phyloP scores from a whole-genome alignment of 2,797 vertebrate species.

The Halcyon leucocephala region DNA sequence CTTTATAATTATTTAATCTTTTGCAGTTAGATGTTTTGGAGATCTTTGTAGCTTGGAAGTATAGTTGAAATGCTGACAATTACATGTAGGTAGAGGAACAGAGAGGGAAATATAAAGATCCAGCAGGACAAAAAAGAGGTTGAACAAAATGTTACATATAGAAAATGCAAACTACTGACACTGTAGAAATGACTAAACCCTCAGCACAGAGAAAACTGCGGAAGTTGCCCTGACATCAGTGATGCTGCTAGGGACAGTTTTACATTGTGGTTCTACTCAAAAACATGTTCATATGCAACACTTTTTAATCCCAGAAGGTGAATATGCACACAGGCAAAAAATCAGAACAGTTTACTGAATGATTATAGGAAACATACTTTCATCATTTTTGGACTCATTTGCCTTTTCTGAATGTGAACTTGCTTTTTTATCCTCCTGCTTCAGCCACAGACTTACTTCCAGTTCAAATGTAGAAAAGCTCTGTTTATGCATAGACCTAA shows the following conservation, averaged over 20 bases:
- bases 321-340: neutral
- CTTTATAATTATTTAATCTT: neutral
- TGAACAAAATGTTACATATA: neutral
- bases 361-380: neutral
- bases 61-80: neutral
- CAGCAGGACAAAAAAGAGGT: neutral
- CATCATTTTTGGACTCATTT: neutral
- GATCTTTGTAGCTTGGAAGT: neutral
- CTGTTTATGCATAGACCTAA: neutral
- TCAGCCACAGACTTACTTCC: neutral
- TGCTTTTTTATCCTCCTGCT: neutral
- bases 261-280: neutral
- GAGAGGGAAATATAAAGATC: neutral
- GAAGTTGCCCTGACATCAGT: neutral
- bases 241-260: neutral
- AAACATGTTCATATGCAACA: neutral
- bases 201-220: neutral
- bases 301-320: neutral
- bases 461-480: neutral
- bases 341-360: neutral
- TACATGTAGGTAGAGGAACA: neutral
- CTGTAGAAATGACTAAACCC: neutral
- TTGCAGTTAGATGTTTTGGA: neutral
- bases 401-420: neutral
- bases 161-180: neutral